Conservation (phyloP, 2,797 vertebrate genomes). For the Pitangus sulphuratus region DNA sequence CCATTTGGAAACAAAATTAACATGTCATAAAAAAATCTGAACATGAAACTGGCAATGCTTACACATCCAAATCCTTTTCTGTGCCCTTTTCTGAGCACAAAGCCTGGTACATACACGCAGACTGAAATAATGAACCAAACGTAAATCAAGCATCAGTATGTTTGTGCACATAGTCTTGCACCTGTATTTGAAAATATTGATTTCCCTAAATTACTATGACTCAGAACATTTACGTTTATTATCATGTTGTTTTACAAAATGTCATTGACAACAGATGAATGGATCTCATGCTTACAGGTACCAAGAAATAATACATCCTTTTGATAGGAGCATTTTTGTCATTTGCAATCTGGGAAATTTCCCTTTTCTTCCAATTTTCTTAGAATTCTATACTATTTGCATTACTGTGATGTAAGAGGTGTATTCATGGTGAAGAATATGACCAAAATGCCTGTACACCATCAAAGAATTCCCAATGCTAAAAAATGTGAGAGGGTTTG, state of each 20-base stretch:
- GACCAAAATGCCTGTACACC: background rate
- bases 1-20: background rate
- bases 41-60: background rate
- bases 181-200: background rate
- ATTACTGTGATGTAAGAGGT: background rate
- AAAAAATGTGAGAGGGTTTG: background rate
- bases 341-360: background rate
- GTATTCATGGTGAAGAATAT: background rate
- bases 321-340: background rate
- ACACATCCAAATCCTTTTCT: background rate
- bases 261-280: background rate
- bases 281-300: background rate
- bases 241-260: background rate
- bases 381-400: background rate
- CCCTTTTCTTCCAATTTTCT: conserved; percentile 16
- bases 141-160: background rate
- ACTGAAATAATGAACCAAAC: background rate
- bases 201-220: background rate
- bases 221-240: background rate
- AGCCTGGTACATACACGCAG: background rate
- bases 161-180: background rate
- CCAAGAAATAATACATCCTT: background rate
- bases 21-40: background rate
- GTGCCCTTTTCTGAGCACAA: background rate
- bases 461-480: background rate